Evolutionary conservation across 2,888 invertebrate species (phyloP).

Genomic region (Cryptus armator): DNA sequence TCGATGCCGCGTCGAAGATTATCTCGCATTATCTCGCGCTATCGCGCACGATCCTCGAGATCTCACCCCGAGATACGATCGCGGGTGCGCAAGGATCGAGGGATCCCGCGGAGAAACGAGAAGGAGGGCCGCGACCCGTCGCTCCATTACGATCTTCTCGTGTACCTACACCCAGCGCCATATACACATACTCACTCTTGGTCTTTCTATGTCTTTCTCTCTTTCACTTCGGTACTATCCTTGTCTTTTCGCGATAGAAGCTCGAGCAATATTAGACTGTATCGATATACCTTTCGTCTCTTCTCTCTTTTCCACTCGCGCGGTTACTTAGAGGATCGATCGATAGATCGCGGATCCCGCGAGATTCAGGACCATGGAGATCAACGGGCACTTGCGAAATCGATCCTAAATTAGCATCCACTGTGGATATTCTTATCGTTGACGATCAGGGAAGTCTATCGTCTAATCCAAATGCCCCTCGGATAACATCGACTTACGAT

Average conservation of each 20-base stretch:
- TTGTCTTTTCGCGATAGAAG: slow-evolving; percentile 58
- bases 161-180: slow-evolving; percentile 64
- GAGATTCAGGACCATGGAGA: slow-evolving; percentile 67
- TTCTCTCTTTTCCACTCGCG: slow-evolving; percentile 23
- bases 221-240: slow-evolving; percentile 36
- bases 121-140: slow-evolving; percentile 74
- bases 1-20: slow-evolving; percentile 79
- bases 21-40: slow-evolving; percentile 82
- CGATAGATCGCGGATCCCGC: slow-evolving; percentile 72
- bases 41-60: slow-evolving; percentile 83
- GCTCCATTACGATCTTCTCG: slow-evolving; percentile 76
- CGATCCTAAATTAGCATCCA: slow-evolving; percentile 72
- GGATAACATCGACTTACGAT: slow-evolving; percentile 58
- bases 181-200: slow-evolving; percentile 18
- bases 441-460: slow-evolving; percentile 67
- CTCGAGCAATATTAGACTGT: slow-evolving; percentile 66
- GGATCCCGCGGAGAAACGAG: slow-evolving; percentile 69
- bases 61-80: slow-evolving; percentile 82
- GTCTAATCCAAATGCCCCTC: slow-evolving; percentile 61
- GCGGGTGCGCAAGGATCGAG: slow-evolving; percentile 70
- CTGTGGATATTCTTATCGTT: slow-evolving; percentile 53
- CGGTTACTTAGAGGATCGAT: slow-evolving; percentile 69
- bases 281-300: slow-evolving; percentile 39
- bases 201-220: slow-evolving; percentile 38
- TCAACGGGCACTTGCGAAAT: slow-evolving; percentile 70